Base-by-base conservation (phyloP, 2,888 invertebrate species). In the Cosmorhoe ocellata region DNA sequence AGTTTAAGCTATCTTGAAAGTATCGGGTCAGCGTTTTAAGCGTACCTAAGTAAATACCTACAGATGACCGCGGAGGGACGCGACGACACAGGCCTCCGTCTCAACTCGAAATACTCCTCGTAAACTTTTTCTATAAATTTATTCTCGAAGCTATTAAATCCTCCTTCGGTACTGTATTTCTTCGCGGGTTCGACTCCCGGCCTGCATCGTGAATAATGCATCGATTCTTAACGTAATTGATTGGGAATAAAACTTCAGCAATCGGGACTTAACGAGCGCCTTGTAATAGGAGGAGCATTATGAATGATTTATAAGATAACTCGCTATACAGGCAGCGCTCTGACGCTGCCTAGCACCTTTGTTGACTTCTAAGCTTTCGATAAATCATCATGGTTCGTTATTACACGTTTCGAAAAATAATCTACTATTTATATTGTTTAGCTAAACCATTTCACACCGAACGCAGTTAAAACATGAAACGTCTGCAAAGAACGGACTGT, bases 171-270 rank as follows among this genome's bases (percentile, higher is more conserved):
- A 13, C 27, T 34, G 48, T 42, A 28, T 36, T 39, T 33, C 8
- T 36, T 48, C 43, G 43, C 47, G 12, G 41, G 53, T 42, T 54
- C 42, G 54, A 46, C 12, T 37, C 46, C 45, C 45, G 32, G 10
- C 40, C 14, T 26, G 45, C 22, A 28, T 39, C 38, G 66, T 74
- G 68, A 71, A 69, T 71, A 66, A 69, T 69, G 66, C 68, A 68
- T 69, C 43, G 33, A 50, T 39, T 38, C 44, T 52, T 31, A 32
- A 32, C 46, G 62, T 74, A 72, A 75, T 73, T 74, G 73, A 74
- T 74, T 66, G 63, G 59, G 57, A 30, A 39, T 43, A 34, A 49
- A 43, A 43, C 43, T 43, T 48, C 36, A 63, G 52, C 54, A 40
- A 49, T 52, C 14, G 28, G 9, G 10, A 24, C 33, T 34, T 50